Evolutionary conservation across 2,113 vertebrate genomes (phyloP).

Genomic region (Grammomys dolichurus): DNA sequence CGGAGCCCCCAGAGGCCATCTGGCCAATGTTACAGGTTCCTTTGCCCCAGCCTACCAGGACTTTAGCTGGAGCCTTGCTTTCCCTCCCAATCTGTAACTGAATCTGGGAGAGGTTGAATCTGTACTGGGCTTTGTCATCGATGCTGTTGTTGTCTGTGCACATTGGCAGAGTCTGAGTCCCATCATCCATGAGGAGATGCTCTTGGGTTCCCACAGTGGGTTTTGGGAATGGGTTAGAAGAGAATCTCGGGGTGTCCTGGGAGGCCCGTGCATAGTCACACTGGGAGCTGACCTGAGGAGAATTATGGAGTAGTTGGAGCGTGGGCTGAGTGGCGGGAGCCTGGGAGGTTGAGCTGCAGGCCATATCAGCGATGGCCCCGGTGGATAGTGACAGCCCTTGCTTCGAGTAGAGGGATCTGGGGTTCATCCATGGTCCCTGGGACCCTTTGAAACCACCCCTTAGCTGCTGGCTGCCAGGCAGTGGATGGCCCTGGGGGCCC

Average conservation of each 20-base stretch:
- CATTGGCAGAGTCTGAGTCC: slow-evolving; percentile 22
- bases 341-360: slow-evolving; percentile 26
- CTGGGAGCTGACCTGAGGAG: background rate
- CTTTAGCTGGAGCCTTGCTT: slow-evolving; percentile 71
- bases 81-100: slow-evolving; percentile 52
- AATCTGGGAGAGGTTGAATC: background rate
- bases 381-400: slow-evolving; percentile 53
- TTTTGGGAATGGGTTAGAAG: background rate
- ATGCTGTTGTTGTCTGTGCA: background rate
- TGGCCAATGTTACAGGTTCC: background rate
- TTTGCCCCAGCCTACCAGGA: slow-evolving; percentile 79
- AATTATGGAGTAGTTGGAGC: slow-evolving; percentile 27
- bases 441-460: slow-evolving; percentile 16
- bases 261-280: background rate
- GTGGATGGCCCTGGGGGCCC: slow-evolving; percentile 50
- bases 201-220: background rate
- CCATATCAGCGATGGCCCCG: background rate
- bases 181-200: slow-evolving; percentile 33
- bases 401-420: slow-evolving; percentile 43
- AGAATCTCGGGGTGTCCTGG: background rate
- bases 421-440: slow-evolving; percentile 53
- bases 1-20: background rate
- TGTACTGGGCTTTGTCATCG: background rate
- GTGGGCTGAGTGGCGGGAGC: background rate
- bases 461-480: slow-evolving; percentile 36